Evolutionary conservation across 2,888 invertebrate genomes (phyloP), one percentile per base, ranked within the genome.

Genomic region (Chouioia cunea): DNA sequence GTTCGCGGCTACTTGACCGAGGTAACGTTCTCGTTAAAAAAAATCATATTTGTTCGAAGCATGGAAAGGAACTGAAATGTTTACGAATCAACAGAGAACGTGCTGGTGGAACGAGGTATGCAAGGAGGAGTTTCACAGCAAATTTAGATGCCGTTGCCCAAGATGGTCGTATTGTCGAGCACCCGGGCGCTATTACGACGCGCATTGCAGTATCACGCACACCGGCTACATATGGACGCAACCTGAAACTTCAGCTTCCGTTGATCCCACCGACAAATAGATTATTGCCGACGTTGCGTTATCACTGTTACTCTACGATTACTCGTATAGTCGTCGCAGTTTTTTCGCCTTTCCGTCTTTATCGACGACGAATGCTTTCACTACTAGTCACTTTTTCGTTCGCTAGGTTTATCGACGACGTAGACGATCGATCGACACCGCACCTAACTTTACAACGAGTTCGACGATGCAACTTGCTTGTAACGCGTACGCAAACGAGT

Each of bases 81-180:
- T 52, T 16, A 52, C 4, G 20, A n/a, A 27, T 22, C 44, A 12
- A 53, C 62, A 95, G 96, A 90, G 96, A 83, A 95, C 93, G 62
- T 96, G 96, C 85, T 96, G 95, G 94, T 95, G 95, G 93, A 96
- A 95, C 85, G 96, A 96, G 88, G 91, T 95, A 18, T 96, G 96
- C 87, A 96, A 96, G 83, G 95, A 95, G 83, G 96, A 96, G 86
- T 96, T 96, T 82, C 94, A 95, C 86, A 92, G 90, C 76, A 89
- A 93, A 77, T 96, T 96, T 85, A 90, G 94, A 72, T 96, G 96
- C 87, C 93, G 93, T 81, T 96, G 96, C 80, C 96, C 96, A 0
- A 90, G 92, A 73, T 95, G 93, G 92, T 95, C 94, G 0, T 96
- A 91, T 84, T 96, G 96, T 86, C 89, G 95, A 84, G 94, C 91